Base-by-base conservation (phyloP, 2,797 vertebrate species). In the Holocentrus rufus region DNA sequence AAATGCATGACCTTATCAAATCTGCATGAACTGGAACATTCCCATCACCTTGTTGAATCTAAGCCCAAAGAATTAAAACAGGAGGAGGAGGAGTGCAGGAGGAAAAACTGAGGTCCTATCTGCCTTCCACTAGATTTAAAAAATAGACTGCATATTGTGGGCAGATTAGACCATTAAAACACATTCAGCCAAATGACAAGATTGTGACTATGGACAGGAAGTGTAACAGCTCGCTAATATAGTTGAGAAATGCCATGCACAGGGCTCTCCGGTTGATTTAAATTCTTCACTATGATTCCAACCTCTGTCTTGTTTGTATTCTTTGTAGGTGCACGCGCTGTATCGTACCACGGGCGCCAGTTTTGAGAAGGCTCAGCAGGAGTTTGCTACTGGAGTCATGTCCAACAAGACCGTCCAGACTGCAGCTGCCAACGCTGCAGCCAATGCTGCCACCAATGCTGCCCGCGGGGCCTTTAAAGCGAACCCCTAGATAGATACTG, bases 401-500 rank as follows among this genome's bases (percentile, higher is more conserved):
- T 92, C 97, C 87, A 99, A 99, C 93, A 98, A 98, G 89, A 99
- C 97, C 0, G 97, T 99, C 39, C 97, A 97, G 83, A 97, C 96
- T 0, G 97, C 97, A 0, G 94, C 97, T 0, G 95, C 97, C 46
- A 97, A 89, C 0, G 96, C 96, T 0, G 96, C 97, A 2, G 96
- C 96, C 0, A 95, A 94, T n/a, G 96, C 96, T 30, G 96, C 97
- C 2, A 46, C 92, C 82, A 92, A 85, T 2, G 92, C 93, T 44
- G 90, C 93, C 63, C 96, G 96, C 5, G 97, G 93, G 0, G 95
- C 95, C 1, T 98, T 98, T 90, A 98, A 97, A 92, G 25, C 89
- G 82, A 87, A 90, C 50, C 81, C 74, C 49, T 90, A 82, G 85
- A 79, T 67, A 49, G 47, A 66, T 55, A 30, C 54, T 25, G 50